Evolutionary conservation across 2,888 invertebrate species (phyloP), one percentile per base, ranked within the genome.

Genomic region (Netelia fuscicornis): DNA sequence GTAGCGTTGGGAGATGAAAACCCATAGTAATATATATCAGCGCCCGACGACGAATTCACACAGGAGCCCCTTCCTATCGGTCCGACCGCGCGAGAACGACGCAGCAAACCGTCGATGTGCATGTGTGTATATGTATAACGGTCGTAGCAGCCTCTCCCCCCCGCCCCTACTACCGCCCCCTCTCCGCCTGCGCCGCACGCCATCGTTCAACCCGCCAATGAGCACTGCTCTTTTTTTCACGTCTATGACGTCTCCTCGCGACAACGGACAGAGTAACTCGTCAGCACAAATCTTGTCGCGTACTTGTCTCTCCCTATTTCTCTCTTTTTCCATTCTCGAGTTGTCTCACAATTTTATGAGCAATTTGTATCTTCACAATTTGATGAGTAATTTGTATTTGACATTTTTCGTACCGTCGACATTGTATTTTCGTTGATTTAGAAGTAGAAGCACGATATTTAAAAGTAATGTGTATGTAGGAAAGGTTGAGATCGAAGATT

Each of bases 281-380:
- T 37, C 37, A 37, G 37, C 37, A 37, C 37, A 37, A 37, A 37
- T 37, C 37, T 37, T 37, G 37, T 37, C 37, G 5, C 37, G 37
- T 37, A 8, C 37, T 37, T 37, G 37, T 68, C 79, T 81, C 70
- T 72, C 72, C 74, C 75, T 52, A 70, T 83, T 62, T 67, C 60
- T 71, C 78, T 87, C 85, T 80, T 8, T 86, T 88, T 87, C n/a
- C 44, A 11, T 13, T 70, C 54, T 70, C 68, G 30, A n/a, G 20
- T 30, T 30, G 13, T 23, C 72, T 42, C 64, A 17, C 37, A 37
- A 6, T 37, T 37, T 37, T 6, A 5, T 37, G 13, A 10, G 52
- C 13, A 13, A 48, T 52, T 5, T 23, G 48, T 44, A 17, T 68
- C 20, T 37, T 37, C 37, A 37, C 37, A 37, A 6, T 37, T 37